Percentiles rank a stretch among this genome's conserved stretches.
These are phyloP conservation scores for Phacellophora camtschatica DNA, from an alignment of 30 jellyfish, hydroid and myxozoan genomes.

Conservation along the genomic window DNA sequence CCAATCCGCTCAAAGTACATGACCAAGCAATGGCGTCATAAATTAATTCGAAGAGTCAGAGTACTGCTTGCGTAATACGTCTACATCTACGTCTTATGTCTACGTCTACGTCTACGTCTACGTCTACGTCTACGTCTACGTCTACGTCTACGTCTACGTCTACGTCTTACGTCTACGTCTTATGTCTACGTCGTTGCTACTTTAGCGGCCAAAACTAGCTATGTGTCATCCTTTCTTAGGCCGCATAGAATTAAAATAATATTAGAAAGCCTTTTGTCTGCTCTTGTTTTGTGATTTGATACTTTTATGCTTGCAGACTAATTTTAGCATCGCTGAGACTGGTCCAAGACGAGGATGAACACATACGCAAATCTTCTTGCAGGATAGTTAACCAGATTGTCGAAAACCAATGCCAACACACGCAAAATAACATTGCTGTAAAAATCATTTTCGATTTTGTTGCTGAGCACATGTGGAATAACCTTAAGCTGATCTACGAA, in stretches of 20 bases:
- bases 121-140: background rate
- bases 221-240: too few species aligned
- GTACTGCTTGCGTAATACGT: too few species aligned
- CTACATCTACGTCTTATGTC: background rate
- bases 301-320: conserved; percentile 7
- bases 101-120: background rate
- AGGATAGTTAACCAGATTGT: background rate
- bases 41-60: too few species aligned
- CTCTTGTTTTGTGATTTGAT: too few species aligned
- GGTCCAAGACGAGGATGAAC: conserved; percentile 63
- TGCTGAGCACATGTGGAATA: background rate
- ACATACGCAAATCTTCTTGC: conserved; percentile 31
- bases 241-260: too few species aligned
- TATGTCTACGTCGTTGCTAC: background rate
- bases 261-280: too few species aligned
- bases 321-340: conserved; percentile 21
- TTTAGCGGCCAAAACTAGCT: background rate
- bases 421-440: conserved; percentile 39
- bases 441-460: background rate
- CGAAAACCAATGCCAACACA: background rate
- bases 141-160: background rate
- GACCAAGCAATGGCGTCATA: too few species aligned
- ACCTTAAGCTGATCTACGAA: background rate
- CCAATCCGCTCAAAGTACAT: too few species aligned
- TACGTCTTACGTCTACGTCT: background rate